Evolutionary conservation across 35 echinoderm and acorn worm species (phyloP).

Genomic region (Heliocidaris tuberculata): DNA sequence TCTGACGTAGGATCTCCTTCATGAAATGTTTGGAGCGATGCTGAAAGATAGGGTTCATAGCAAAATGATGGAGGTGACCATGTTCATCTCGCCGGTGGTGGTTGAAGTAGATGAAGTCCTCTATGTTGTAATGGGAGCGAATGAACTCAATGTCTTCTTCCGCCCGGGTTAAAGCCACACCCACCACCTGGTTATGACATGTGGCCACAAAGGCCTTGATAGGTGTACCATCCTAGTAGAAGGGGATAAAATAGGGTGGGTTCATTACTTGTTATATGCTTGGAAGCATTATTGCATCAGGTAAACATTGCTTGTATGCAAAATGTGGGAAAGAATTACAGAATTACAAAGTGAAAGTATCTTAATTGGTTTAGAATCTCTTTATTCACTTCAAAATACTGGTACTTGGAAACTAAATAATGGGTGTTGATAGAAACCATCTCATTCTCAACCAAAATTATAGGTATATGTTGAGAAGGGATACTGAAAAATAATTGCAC

Average conservation of each 20-base stretch:
- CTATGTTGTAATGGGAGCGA: conserved; percentile 97
- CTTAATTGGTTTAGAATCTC: no score
- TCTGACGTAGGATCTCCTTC: conserved; percentile 83
- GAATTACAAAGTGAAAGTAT: no score
- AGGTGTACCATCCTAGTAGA: conserved; percentile 77
- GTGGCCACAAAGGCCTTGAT: conserved; percentile 86
- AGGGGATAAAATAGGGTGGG: not conserved
- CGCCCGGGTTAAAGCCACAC: conserved; percentile 76
- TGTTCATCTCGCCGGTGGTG: conserved; percentile 96
- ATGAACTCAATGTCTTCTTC: conserved; percentile 98
- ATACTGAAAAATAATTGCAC: no score
- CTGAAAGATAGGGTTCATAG: conserved; percentile 92
- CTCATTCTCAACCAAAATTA: no score
- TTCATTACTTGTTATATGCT: not conserved
- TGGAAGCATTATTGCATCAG: not conserved
- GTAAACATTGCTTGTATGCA: not conserved
- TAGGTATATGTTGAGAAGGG: no score
- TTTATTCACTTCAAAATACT: no score
- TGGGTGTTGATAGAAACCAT: no score
- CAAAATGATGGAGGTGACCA: conserved; percentile 95
- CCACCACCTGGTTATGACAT: conserved; percentile 84
- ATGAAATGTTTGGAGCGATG: conserved; percentile 89
- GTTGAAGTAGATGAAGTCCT: conserved; percentile 99
- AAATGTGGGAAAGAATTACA: not conserved
- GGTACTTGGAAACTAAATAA: no score